Percentiles rank a stretch among this genome's conserved stretches.
Conservation (phyloP, 2,797 vertebrate genomes). For the Tarsius wallacei region DNA sequence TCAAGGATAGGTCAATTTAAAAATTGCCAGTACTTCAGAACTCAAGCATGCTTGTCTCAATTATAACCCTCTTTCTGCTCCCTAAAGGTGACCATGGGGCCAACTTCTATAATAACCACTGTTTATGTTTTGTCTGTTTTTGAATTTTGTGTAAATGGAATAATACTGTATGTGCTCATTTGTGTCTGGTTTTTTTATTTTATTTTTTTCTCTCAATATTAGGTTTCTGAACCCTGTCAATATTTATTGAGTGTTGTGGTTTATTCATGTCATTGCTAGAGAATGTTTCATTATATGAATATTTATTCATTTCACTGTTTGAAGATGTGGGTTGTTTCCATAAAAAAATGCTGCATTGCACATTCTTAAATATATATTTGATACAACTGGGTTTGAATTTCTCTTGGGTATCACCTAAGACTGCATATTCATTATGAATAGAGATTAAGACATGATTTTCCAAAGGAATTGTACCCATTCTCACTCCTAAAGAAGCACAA, state of each 20-base stretch:
- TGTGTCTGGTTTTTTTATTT: background rate
- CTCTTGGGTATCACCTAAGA: background rate
- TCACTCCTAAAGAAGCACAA: background rate
- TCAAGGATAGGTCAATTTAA: background rate
- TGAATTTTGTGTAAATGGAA: background rate
- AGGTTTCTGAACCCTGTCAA: background rate
- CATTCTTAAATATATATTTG: background rate
- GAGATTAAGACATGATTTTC: background rate
- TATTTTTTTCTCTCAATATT: background rate
- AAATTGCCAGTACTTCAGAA: background rate
- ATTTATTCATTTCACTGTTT: background rate
- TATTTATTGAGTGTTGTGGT: background rate
- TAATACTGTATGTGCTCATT: background rate
- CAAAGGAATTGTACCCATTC: background rate
- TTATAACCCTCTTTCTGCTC: background rate
- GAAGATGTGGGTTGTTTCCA: background rate
- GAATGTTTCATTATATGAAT: background rate
- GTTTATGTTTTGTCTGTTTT: background rate
- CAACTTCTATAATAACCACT: background rate
- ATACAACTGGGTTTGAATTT: background rate
- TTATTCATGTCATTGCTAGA: background rate
- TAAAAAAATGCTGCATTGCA: background rate
- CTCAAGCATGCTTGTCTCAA: accelerated
- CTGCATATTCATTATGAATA: background rate
- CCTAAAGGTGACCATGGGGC: too few species aligned